Base-by-base conservation (phyloP, 2,888 invertebrate genomes). In the Dorcus hopei region DNA sequence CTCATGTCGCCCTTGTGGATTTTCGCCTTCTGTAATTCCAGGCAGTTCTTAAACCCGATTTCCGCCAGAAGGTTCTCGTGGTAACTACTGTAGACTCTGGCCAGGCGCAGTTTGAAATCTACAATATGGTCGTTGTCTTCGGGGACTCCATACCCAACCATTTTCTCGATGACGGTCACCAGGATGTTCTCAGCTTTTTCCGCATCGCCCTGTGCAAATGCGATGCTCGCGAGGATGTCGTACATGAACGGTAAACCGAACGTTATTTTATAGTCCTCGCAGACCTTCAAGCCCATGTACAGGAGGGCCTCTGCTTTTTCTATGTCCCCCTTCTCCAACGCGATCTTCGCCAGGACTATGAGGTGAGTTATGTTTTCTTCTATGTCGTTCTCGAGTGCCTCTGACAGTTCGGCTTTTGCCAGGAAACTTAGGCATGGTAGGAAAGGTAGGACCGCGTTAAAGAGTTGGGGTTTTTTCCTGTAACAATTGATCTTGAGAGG, bases 191-290 rank as follows among this genome's bases (percentile, higher is more conserved):
- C 80, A 2, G 80, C 79, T 68, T 77, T 77, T 6, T 68, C 65
- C 9, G 78, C 66, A 41, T 79, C 73, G 1, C 79, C 79, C 62
- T 77, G 71, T 19, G 73, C 74, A 49, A 79, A 71, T 2, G 79
- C 75, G 4, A 81, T 77, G 1, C 77, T 76, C 2, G 79, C 76
- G 23, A 80, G 65, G 54, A 80, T 73, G 64, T 81, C 80, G 64
- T 79, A 80, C 59, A 80, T 75, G 59, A 75, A 76, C 16, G 77
- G 74, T 58, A 79, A 62, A 11, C 76, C 76, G 47, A 73, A 65
- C 38, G 72, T 76, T 0, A 77, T 69, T 51, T 75, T 72, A 47
- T 76, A 74, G 16, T 79, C 76, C 50, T 79, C 77, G 38, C 78
- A 77, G 4, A 79, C 68, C 56, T 77, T 75, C 49, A 80, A 66